phyloP scores from a whole-genome alignment of 2,888 invertebrate species.

The Ptilodon capucinus region DNA sequence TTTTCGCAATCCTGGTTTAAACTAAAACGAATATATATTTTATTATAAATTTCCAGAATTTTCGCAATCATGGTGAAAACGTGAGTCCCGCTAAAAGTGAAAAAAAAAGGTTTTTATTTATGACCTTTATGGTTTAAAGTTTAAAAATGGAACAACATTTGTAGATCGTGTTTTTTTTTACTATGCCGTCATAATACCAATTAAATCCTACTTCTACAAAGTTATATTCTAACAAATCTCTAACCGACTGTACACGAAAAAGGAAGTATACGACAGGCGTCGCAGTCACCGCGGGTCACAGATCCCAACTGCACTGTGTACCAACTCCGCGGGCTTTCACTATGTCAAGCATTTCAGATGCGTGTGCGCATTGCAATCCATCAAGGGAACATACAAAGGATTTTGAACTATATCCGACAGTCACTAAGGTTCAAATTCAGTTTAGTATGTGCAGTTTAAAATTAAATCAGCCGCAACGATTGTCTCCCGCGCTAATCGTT shows the following conservation, averaged over 20 bases:
- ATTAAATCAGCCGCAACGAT: conserved; percentile 57
- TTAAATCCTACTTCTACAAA: no score
- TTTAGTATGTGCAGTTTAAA: conserved; percentile 36
- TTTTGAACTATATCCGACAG: conserved; percentile 14
- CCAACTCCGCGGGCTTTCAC: conserved; percentile 54
- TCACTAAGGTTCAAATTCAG: conserved; percentile 23
- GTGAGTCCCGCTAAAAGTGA: no score
- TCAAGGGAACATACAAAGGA: background rate
- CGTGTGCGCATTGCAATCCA: conserved; percentile 34
- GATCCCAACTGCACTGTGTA: conserved; percentile 42
- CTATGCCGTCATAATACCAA: no score
- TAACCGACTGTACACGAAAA: conserved; percentile 20
- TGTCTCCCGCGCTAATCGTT: conserved; percentile 62
- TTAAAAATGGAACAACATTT: background rate
- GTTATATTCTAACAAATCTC: no score
- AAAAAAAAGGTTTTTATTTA: no score
- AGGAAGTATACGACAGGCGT: conserved; percentile 15
- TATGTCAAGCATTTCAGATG: conserved; percentile 52
- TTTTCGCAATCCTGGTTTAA: no score
- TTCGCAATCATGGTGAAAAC: no score
- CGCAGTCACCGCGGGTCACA: conserved; percentile 39
- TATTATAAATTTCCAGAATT: no score
- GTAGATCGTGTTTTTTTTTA: background rate
- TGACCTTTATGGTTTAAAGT: no score
- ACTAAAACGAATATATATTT: no score